These are phyloP conservation scores for Leptinotarsa lineolata DNA, from an alignment of 1,140 invertebrate species.

Conservation along the genomic window DNA sequence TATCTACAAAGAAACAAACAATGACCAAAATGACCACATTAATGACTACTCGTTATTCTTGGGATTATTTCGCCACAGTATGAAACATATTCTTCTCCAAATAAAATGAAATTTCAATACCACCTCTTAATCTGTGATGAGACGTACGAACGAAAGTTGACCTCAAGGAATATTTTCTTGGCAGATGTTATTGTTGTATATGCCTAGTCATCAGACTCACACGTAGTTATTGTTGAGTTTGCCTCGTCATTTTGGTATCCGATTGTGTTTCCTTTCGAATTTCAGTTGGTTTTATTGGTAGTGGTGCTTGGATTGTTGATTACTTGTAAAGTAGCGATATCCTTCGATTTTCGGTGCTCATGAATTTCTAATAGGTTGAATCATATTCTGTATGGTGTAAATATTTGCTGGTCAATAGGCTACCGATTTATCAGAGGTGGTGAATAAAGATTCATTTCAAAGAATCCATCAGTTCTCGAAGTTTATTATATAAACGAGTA, in stretches of 20 bases:
- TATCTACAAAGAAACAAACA: not conserved
- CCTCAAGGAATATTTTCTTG: not conserved
- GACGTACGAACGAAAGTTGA: not conserved
- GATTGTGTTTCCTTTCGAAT: slow-evolving; percentile 1
- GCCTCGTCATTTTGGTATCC: slow-evolving; percentile 17
- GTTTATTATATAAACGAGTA: too few species aligned
- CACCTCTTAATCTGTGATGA: not conserved
- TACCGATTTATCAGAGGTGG: too few species aligned
- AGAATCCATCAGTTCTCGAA: too few species aligned
- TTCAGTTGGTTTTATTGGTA: slow-evolving; percentile 9
- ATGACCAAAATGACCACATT: not conserved
- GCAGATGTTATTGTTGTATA: slow-evolving; percentile 5
- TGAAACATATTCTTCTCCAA: not conserved
- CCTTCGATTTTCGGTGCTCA: not conserved
- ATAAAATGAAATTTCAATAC: not conserved
- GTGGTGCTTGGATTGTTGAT: not conserved
- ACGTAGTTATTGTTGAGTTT: slow-evolving; percentile 15
- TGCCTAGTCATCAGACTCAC: slow-evolving; percentile 21
- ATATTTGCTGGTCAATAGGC: too few species aligned
- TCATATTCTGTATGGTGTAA: too few species aligned
- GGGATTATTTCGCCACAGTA: not conserved
- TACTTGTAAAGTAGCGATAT: slow-evolving; percentile 8
- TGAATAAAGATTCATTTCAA: too few species aligned
- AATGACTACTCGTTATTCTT: not conserved
- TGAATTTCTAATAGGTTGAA: slow-evolving; percentile 10